Evolutionary conservation across 2,113 vertebrate species (phyloP), one percentile per base, ranked within the genome.

Genomic region (Kryptolebias marmoratus): DNA sequence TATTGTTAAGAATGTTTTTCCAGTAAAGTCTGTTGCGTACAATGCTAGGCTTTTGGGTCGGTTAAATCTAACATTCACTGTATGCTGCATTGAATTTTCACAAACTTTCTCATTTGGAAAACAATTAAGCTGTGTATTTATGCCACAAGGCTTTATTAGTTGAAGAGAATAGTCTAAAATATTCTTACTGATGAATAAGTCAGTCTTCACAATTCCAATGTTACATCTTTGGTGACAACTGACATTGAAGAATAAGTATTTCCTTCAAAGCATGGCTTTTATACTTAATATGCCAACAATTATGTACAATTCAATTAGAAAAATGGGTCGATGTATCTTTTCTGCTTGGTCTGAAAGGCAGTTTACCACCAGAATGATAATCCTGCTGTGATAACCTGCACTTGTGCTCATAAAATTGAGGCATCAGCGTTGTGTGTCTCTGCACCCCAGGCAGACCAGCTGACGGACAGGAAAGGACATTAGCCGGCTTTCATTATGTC

Each of bases 401-500:
- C 76, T 73, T 78, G 79, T 62, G 54, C 61, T 75, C 66, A 55
- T 79, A 61, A 81, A 90, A 84, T 78, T 68, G 78, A 85, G 80
- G 93, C 84, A 84, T 95, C 84, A 87, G 86, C 80, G 30, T 77
- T 84, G 75, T 86, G 69, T 8, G 39, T 81, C 85, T 83, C 93
- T 94, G 94, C 94, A 95, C 94, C 93, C 94, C 93, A 86, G 91
- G 92, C 90, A 94, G 93, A 92, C 92, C 92, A 88, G 94, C 94
- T 85, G 86, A 88, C 81, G 82, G 88, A 87, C 87, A 95, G 94
- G 94, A 94, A 93, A 93, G 94, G 94, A 95, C 95, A 97, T 96
- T 96, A 96, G 92, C 94, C 94, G 91, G 94, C 94, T 96, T 95
- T 95, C 96, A 98, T 98, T 97, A 97, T 71, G 5, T 88, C 94